Evolutionary conservation across 2,797 vertebrate genomes (phyloP).

Genomic region (Phrynocephalus guinanensis): DNA sequence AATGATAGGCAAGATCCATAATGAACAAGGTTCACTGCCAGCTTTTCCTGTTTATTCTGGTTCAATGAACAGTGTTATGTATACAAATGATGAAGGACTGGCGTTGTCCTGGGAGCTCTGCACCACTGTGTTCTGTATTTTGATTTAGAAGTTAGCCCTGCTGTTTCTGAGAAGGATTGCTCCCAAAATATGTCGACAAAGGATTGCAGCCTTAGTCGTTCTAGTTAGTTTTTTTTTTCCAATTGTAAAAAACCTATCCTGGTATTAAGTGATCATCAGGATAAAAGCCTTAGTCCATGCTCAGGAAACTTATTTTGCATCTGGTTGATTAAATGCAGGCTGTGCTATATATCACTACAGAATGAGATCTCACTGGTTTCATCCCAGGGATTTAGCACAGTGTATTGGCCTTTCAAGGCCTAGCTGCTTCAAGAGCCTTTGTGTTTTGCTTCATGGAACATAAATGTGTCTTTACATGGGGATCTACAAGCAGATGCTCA

Average conservation of each 20-base stretch:
- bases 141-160: too few species aligned
- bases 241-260: background rate
- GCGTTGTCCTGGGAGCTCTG: background rate
- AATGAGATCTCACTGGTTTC: background rate
- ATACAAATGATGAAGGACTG: conserved; percentile 11
- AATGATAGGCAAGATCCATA: conserved; percentile 65
- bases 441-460: background rate
- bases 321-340: background rate
- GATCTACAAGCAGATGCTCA: background rate
- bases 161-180: background rate
- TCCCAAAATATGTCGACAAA: background rate
- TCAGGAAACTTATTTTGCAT: background rate
- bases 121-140: background rate
- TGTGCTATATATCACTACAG: background rate
- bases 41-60: conserved; percentile 58
- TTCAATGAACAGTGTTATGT: conserved; percentile 42
- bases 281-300: background rate
- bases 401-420: background rate
- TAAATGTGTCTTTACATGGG: background rate
- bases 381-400: background rate
- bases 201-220: background rate
- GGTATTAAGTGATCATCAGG: background rate
- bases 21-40: rapidly evolving
- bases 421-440: background rate
- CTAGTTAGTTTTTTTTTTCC: background rate